Evolutionary conservation across 2,888 invertebrate species (phyloP).

Genomic region (Temnothorax ravouxi): DNA sequence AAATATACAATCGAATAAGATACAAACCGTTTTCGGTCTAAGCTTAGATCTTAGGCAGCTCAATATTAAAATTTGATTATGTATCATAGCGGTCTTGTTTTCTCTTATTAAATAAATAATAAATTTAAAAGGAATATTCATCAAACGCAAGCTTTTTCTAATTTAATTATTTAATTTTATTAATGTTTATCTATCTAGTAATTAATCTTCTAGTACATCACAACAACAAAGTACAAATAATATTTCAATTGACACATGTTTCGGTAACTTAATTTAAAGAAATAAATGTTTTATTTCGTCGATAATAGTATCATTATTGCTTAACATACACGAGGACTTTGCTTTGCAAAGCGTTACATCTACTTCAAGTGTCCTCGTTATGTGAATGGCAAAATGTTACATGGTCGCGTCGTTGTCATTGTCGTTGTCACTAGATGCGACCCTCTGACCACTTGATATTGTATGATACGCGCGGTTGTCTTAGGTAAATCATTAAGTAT

Average conservation of each 20-base stretch:
- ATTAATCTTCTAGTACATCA: background rate
- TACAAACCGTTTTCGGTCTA: too few species aligned
- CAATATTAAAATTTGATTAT: too few species aligned
- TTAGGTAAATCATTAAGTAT: background rate
- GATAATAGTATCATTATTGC: background rate
- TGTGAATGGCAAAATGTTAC: conserved; percentile 21
- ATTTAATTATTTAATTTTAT: background rate
- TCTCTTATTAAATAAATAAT: too few species aligned
- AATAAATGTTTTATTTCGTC: background rate
- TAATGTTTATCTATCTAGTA: background rate
- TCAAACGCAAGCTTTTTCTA: too few species aligned
- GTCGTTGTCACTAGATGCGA: background rate
- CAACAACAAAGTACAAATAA: background rate
- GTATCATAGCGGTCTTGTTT: too few species aligned
- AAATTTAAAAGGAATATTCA: too few species aligned
- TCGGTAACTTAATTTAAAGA: background rate
- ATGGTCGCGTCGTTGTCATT: conserved; percentile 36
- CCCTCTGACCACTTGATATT: conserved; percentile 23
- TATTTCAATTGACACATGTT: background rate
- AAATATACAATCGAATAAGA: too few species aligned
- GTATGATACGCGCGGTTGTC: background rate
- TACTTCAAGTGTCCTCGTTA: conserved; percentile 7
- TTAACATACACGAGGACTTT: background rate
- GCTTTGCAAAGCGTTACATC: background rate
- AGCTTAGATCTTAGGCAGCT: too few species aligned